Base-by-base conservation (phyloP, 2,888 invertebrate genomes). In the Colletes collaris region DNA sequence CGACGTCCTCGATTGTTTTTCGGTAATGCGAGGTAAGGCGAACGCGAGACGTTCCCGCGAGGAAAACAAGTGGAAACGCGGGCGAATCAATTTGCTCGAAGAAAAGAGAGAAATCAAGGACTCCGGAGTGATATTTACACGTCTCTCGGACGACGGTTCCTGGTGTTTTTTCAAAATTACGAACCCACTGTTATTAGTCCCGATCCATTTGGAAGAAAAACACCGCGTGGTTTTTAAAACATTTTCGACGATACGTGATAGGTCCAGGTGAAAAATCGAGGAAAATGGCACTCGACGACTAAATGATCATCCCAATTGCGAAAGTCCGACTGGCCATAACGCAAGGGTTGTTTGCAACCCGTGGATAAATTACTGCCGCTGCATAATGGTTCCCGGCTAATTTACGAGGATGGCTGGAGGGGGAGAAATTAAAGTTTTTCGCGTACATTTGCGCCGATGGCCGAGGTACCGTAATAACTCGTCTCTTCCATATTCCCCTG, bases 381-480 rank as follows among this genome's bases (percentile, higher is more conserved):
- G 75, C 63, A 73, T 83, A 77, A 83, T 83, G 83, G 79, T 74
- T 76, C 73, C 27, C 19, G 52, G 66, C 84, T 87, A 88, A 90
- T 89, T 89, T 88, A 88, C 85, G 86, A 66, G 66, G 73, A 83
- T 19, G 27, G 27, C 16, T 16, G 27, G 27, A 2, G 27, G 27
- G 27, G 27, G 27, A 83, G 85, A 86, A 85, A 88, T 88, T 82
- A 87, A 85, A 87, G 67, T 85, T 85, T 87, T 84, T 85, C 74
- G 62, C 76, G 73, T 75, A 76, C 76, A 69, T 72, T 76, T 66
- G 55, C 74, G 53, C 69, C 59, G 62, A 83, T 80, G 76, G 56
- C 67, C 53, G 64, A 6, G 70, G 77, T 50, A 67, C 77, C 73
- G 78, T 84, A 84, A 84, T 84, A 84, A 84, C 70, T 83, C 81